Base-by-base conservation (phyloP, 1,140 invertebrate genomes). In the Forficula auricularia region DNA sequence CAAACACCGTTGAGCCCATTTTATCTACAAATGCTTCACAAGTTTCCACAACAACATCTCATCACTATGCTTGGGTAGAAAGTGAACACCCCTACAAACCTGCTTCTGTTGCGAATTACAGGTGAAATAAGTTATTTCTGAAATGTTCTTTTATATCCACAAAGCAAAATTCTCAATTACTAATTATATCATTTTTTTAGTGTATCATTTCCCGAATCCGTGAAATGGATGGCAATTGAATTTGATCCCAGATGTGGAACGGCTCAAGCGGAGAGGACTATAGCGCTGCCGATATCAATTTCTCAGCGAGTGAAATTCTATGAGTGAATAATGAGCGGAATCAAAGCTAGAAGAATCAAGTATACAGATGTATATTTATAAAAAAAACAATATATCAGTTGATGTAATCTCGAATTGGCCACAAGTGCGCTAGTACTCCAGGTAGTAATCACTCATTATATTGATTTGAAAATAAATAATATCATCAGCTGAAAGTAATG, bases 11-110 rank as follows among this genome's bases (percentile, higher is more conserved):
- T 27, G 22, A 27, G 10, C 4, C 10, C 22, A 27, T 27, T 6
- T 27, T 27, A 27, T 6, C 22, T 27, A 6, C 22, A 40, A 43
- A 48, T 20, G 40, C 47, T 20, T 48, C 49, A 6, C 22, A 6
- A 27, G 10, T 27, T 27, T 43, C 54, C 9, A 68, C 62, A 34
- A 79, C 81, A 8, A 85, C 82, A 1, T 81, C 79, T 47, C 73
- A 79, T 52, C 83, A 90, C 63, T 92, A 91, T 57, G 82, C 87
- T 8, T 77, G 88, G 67, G 74, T 96, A 7, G 90, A 98, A 65
- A 94, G 89, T 60, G 87, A 92, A 27, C 94, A 98, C 70, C 94
- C 92, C 0, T 98, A 98, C 61, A 88, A 89, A 63, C 79, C 83
- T 31, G 81, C 88, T 3, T 77, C 77, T 38, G 82, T 94, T 10